Percentiles rank a stretch among this genome's conserved stretches.
Evolutionary conservation across 2,888 invertebrate genomes (phyloP).

Genomic region (Zele albiditarsus): DNA sequence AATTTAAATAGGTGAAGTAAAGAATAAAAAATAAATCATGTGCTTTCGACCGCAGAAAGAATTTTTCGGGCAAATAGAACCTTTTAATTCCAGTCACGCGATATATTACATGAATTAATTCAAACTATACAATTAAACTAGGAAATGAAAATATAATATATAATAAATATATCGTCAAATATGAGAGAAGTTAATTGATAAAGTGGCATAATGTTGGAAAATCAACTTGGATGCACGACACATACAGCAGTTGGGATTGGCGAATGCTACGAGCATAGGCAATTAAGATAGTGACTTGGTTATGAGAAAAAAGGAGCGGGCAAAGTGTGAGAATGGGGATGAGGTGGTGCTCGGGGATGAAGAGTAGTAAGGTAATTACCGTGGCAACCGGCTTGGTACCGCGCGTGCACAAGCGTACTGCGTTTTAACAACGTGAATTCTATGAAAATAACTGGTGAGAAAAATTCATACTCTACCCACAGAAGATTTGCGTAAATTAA

Average conservation of each 20-base stretch:
- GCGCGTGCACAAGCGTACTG: slow-evolving; percentile 7
- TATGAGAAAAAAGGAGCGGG: slow-evolving; percentile 66
- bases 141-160: too few species aligned
- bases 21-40: too few species aligned
- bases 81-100: too few species aligned
- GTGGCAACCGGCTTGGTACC: slow-evolving; percentile 59
- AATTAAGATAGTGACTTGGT: slow-evolving; percentile 69
- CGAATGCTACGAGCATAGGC: slow-evolving; percentile 57
- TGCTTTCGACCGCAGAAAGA: too few species aligned
- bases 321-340: slow-evolving; percentile 1
- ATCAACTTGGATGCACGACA: neutral
- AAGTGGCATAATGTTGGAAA: neutral
- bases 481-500: slow-evolving; percentile 68
- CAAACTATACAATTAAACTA: too few species aligned
- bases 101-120: too few species aligned
- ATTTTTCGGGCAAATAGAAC: too few species aligned
- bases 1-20: too few species aligned
- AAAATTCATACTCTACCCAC: slow-evolving; percentile 61
- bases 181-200: neutral
- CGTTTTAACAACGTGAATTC: slow-evolving; percentile 50
- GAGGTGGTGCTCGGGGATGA: slow-evolving; percentile 53
- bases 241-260: neutral
- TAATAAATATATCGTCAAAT: too few species aligned
- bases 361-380: slow-evolving; percentile 64
- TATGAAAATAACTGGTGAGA: slow-evolving; percentile 63